Evolutionary conservation across 2,797 vertebrate genomes (phyloP), one percentile per base, ranked within the genome.

Genomic region (Novumbra hubbsi): DNA sequence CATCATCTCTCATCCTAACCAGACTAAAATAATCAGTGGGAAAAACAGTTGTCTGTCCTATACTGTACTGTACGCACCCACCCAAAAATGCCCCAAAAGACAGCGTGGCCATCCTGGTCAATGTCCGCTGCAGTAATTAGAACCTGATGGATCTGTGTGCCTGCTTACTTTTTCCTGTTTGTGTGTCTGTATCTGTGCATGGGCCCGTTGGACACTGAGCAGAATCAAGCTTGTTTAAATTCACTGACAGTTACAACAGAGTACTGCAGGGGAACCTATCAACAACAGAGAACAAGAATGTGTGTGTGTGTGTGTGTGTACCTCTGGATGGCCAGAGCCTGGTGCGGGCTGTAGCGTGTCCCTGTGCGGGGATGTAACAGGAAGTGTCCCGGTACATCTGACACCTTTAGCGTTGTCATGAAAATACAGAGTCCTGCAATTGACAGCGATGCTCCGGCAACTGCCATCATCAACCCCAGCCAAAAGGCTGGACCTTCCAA

Each of bases 311-410:
- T 15, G 21, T 2, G 55, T 24, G 38, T 27, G 21, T 92, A 95
- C 94, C 94, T 94, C 72, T 95, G 94, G 73, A 95, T 91, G 17
- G 92, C 89, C 68, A 91, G 82, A 49, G 92, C 91, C 83, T 95
- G 94, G 79, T 91, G 91, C 0, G 89, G 90, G 81, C 89, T 93
- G 90, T 93, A 95, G 70, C 91, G 89, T 0, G 92, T 94, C 9
- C 94, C 93, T 0, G 93, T 94, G 72, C 92, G 93, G 0, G 93
- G 91, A 80, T 94, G 93, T 74, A 94, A 84, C 12, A 94, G 86
- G 52, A 91, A 93, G 85, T 94, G 93, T 70, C 94, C 93, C 0
- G 93, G 91, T 69, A 94, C 89, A 0, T 91, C 84, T 88, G 73
- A 50, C 30, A 32, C 63, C 30, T 32, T 27, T 64, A 32, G 62